phyloP scores from a whole-genome alignment of 2,888 invertebrate species.

The Agrochola circellaris region DNA sequence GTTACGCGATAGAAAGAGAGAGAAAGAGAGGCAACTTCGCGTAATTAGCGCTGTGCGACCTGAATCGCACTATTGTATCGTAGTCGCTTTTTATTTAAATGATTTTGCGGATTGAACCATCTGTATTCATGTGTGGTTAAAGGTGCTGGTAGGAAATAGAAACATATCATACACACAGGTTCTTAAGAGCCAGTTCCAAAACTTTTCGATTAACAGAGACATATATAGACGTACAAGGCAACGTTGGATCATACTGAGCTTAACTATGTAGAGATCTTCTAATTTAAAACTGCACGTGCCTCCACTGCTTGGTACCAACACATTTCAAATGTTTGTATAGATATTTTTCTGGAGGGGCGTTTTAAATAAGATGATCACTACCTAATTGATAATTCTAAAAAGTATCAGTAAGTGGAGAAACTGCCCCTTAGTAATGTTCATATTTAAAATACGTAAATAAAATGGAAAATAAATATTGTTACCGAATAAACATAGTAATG shows the following conservation, averaged over 20 bases:
- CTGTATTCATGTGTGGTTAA: too few species aligned
- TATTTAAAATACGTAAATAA: conserved; percentile 1
- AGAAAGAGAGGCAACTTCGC: too few species aligned
- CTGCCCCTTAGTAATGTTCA: not conserved
- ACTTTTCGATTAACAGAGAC: not conserved
- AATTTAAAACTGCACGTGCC: not conserved
- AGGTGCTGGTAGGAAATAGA: conserved; percentile 34
- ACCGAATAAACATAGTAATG: not conserved
- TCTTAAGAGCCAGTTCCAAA: not conserved
- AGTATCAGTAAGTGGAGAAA: not conserved
- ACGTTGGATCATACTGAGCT: not conserved
- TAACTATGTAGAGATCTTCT: not conserved
- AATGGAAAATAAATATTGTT: conserved; percentile 7
- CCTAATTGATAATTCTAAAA: not conserved
- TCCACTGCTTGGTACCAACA: not conserved
- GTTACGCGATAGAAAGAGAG: too few species aligned
- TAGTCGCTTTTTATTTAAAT: too few species aligned
- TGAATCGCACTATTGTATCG: too few species aligned
- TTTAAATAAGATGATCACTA: not conserved
- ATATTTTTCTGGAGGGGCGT: not conserved
- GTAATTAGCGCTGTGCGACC: too few species aligned
- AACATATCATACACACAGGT: conserved; percentile 42
- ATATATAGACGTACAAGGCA: not conserved
- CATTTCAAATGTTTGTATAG: not conserved
- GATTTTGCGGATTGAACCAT: too few species aligned